A percentile compares a stretch with the other conserved stretches of the same genome.
Conservation (phyloP, 2,888 invertebrate genomes). For the Melanotus villosus region DNA sequence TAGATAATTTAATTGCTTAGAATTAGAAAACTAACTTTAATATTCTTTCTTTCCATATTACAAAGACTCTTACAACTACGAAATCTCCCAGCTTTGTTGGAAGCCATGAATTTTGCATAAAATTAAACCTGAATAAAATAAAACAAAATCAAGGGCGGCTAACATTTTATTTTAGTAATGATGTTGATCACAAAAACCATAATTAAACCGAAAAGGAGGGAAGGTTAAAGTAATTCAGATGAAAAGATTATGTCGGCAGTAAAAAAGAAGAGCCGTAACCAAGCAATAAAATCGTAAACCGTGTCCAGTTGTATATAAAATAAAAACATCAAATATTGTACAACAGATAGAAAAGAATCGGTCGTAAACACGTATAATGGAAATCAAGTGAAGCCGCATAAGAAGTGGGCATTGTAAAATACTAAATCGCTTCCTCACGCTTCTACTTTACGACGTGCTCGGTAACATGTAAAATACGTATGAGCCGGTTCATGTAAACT, state of each 20-base stretch:
- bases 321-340: slow-evolving; percentile 43
- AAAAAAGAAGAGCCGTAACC: slow-evolving; percentile 11
- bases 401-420: slow-evolving; percentile 51
- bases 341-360: slow-evolving; percentile 47
- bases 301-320: slow-evolving; percentile 37
- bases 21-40: no score
- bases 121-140: no score
- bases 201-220: background rate
- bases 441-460: slow-evolving; percentile 51
- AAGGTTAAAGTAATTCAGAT: background rate
- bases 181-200: background rate
- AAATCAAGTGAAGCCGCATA: slow-evolving; percentile 44
- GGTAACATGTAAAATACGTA: slow-evolving; percentile 53
- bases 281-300: slow-evolving; percentile 34
- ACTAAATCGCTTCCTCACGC: slow-evolving; percentile 52
- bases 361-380: slow-evolving; percentile 50
- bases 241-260: background rate
- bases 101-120: no score
- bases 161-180: no score
- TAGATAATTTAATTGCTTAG: no score
- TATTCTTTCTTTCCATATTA: no score
- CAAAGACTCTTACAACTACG: no score
- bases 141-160: no score
- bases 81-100: no score
- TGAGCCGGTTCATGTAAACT: slow-evolving; percentile 55